These are phyloP conservation scores for Luscinia megarhynchos DNA, from an alignment of 2,797 vertebrate species.

Conservation along the genomic window DNA sequence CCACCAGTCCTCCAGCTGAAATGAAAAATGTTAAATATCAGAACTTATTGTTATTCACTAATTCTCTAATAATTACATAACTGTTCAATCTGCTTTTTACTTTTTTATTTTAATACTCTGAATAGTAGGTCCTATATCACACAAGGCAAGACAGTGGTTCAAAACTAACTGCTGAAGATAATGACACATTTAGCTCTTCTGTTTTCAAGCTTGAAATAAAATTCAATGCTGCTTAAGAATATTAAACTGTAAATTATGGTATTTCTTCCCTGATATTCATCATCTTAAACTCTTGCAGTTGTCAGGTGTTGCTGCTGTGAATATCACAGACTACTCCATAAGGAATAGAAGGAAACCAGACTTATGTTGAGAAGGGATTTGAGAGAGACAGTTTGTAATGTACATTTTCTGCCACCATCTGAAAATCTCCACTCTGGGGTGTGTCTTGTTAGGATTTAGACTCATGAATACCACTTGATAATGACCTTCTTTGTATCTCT, in stretches of 20 bases:
- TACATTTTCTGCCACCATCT: background rate
- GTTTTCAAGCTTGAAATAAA: slow-evolving; percentile 1
- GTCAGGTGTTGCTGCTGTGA: background rate
- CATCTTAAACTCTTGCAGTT: background rate
- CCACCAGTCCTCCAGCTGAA: slow-evolving; percentile 98
- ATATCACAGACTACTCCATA: background rate
- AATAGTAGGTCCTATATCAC: background rate
- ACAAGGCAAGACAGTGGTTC: background rate
- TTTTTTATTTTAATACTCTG: background rate
- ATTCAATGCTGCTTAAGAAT: background rate
- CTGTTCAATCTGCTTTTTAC: background rate
- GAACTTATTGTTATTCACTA: background rate
- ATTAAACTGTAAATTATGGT: background rate
- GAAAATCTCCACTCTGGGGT: background rate
- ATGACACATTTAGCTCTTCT: background rate
- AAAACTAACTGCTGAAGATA: background rate
- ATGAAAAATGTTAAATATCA: slow-evolving; percentile 37
- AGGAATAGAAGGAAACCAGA: background rate
- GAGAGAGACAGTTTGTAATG: background rate
- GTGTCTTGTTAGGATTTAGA: background rate
- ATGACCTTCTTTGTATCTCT: background rate
- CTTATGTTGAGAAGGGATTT: background rate
- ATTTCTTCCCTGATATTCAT: background rate
- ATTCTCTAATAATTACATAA: background rate
- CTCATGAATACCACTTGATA: background rate